Percentiles rank a stretch among this genome's conserved stretches.
Conservation (phyloP, 2,113 vertebrate genomes). For the Tachuris rubrigastra region DNA sequence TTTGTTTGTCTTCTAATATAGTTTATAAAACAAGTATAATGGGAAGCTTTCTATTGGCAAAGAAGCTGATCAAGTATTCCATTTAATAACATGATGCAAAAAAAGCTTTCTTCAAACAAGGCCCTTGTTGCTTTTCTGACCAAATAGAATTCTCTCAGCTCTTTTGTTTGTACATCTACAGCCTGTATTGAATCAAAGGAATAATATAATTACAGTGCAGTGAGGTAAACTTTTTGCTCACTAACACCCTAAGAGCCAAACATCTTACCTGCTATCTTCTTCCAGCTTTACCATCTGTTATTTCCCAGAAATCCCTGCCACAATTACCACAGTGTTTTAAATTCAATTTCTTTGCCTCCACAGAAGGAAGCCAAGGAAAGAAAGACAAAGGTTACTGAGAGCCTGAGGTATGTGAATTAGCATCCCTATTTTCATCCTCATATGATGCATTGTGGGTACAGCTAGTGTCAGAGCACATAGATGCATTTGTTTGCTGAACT, state of each 20-base stretch:
- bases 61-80: constrained; percentile 61
- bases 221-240: neutral
- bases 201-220: neutral
- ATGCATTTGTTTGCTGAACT: neutral
- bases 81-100: constrained; percentile 61
- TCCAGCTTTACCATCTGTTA: neutral
- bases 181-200: neutral
- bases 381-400: neutral
- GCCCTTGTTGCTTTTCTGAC: neutral
- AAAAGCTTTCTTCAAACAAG: constrained; percentile 39
- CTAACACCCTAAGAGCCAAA: neutral
- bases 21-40: constrained; percentile 38
- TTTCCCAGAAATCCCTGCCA: neutral
- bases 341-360: neutral
- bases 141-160: neutral
- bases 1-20: neutral
- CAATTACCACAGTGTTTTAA: neutral
- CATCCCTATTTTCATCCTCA: neutral
- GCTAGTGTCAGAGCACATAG: neutral
- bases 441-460: neutral
- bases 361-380: neutral
- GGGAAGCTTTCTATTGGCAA: constrained; percentile 54
- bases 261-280: neutral
- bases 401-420: neutral
- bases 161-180: neutral